Base-by-base conservation (phyloP, 2,888 invertebrate genomes). In the Globia sparganii region DNA sequence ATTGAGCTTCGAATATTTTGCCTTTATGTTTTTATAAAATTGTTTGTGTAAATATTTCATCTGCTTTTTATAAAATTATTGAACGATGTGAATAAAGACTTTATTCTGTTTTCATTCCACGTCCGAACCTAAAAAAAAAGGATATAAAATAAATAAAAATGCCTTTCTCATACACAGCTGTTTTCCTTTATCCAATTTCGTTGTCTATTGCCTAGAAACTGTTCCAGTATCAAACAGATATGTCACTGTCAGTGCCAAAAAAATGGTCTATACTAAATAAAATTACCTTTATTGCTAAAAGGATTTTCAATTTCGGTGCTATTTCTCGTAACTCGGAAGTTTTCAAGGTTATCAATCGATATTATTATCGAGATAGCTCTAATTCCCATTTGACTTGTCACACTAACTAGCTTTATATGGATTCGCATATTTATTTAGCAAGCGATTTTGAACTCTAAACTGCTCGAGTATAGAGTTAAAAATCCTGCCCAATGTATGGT, bases 311-410 rank as follows among this genome's bases (percentile, higher is more conserved):
- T 80, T 77, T 78, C 40, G 69, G 49, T 53, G 58, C 34, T 56
- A 15, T 34, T 25, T 53, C 56, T 56, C 28, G 53, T 62, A 53
- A 65, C 49, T 49, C 25, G 70, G 76, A 83, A 78, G 62, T 61
- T 74, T 82, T 83, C 64, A 66, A 72, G 34, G 70, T 81, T 83
- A 87, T 86, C 81, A 82, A 88, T 88, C 78, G 86, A 67, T 49
- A 77, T 80, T 87, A 82, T 82, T 78, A 83, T 83, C 81, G 73
- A 76, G 74, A 87, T 86, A 78, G 74, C 77, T 78, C 88, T 92
- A 92, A 93, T 93, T 91, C 90, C 86, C 80, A 89, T 91, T 91
- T 88, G 90, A 93, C 92, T 92, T 91, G 90, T 90, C 91, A 91
- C 84, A 87, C 87, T 87, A 84, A 89, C 90, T 87, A 87, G 84